A percentile compares a stretch with the other conserved stretches of the same genome.
Conservation (phyloP, 1,140 invertebrate species). For the Pseudomyrmex sp. region DNA sequence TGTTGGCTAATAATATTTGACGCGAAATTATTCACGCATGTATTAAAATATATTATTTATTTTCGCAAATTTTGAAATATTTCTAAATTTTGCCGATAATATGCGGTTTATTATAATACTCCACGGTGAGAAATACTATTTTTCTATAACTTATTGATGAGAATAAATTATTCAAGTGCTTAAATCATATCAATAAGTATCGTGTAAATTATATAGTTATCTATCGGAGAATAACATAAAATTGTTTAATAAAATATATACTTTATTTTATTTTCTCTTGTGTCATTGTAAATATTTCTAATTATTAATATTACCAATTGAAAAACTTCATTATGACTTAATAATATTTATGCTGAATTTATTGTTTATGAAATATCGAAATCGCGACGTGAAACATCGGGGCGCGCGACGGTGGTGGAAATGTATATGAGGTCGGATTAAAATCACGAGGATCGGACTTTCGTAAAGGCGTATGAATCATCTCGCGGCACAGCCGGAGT, state of each 20-base stretch:
- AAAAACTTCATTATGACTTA: constrained; percentile 5
- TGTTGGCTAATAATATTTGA: neutral
- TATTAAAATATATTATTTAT: constrained; percentile 14
- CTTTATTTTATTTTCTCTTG: neutral
- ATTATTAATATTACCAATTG: neutral
- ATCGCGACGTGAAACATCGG: constrained; percentile 19
- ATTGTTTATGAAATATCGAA: neutral
- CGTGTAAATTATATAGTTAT: neutral
- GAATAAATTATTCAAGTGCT: too few species aligned
- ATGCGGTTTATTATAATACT: neutral
- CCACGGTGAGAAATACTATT: neutral
- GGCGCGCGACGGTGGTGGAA: constrained; percentile 6
- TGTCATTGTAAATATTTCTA: neutral
- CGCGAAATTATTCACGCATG: neutral
- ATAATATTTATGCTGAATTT: constrained; percentile 2
- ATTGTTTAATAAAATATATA: neutral
- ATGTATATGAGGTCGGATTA: constrained; percentile 39
- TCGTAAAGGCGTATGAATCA: constrained; percentile 59
- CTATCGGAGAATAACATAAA: neutral
- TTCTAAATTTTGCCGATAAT: neutral
- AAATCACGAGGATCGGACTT: constrained; percentile 54
- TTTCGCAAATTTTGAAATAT: neutral
- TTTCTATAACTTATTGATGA: too few species aligned
- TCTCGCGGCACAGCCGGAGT: constrained; percentile 29
- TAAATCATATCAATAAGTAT: too few species aligned